Percentiles rank a stretch among this genome's conserved stretches.
Conservation (phyloP, 2,113 vertebrate species). For the Chrysochloris asiatica region DNA sequence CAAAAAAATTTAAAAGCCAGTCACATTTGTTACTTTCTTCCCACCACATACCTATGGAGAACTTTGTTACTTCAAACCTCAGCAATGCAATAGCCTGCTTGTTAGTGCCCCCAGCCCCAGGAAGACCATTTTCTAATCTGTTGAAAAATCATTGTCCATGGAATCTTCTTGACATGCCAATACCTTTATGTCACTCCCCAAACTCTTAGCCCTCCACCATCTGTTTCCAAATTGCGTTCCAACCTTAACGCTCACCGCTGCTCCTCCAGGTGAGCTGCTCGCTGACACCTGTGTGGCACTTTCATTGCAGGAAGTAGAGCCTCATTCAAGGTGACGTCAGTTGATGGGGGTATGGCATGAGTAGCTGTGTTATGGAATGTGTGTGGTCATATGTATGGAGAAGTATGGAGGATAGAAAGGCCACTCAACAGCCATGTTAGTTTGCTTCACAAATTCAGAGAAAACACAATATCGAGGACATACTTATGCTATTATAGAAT, state of each 20-base stretch:
- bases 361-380: neutral
- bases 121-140: neutral
- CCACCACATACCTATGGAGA: neutral
- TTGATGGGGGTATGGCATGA: neutral
- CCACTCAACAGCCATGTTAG: neutral
- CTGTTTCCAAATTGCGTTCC: neutral
- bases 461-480: neutral
- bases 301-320: neutral
- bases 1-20: neutral
- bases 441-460: neutral
- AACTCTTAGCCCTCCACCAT: neutral
- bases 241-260: neutral
- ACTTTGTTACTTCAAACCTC: neutral
- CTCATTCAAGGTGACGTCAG: neutral
- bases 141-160: neutral
- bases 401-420: neutral
- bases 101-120: neutral
- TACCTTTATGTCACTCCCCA: neutral
- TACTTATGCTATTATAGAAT: no score
- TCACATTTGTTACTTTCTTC: neutral
- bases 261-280: neutral
- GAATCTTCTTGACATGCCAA: neutral
- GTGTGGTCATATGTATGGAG: rapidly evolving
- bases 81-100: neutral
- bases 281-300: neutral